A percentile compares a stretch with the other conserved stretches of the same genome.
These are phyloP conservation scores for Drosophila mayaguana DNA, from an alignment of 2,888 invertebrate species.

Conservation along the genomic window DNA sequence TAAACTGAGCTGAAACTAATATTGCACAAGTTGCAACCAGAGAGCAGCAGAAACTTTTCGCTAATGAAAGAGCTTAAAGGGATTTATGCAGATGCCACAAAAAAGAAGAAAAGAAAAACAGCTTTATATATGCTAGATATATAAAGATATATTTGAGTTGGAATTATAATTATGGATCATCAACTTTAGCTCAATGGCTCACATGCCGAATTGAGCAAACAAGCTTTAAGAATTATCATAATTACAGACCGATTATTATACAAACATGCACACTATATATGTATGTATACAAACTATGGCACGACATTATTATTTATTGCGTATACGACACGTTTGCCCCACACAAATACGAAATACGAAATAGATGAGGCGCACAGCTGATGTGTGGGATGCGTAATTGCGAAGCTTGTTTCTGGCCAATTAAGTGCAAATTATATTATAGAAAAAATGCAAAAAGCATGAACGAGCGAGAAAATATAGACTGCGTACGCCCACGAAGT, in stretches of 20 bases:
- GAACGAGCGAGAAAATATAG: neutral
- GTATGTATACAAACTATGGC: neutral
- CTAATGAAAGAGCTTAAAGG: conserved; percentile 7
- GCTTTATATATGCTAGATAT: too few relatives aligned
- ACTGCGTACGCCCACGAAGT: conserved; percentile 38
- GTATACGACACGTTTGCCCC: conserved; percentile 6
- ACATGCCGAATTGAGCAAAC: neutral
- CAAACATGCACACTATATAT: too few relatives aligned
- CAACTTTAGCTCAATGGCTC: neutral
- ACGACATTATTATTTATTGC: neutral
- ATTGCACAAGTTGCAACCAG: conserved; percentile 22
- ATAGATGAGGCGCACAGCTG: conserved; percentile 13
- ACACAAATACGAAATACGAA: neutral
- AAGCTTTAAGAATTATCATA: neutral
- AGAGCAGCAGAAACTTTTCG: conserved; percentile 38
- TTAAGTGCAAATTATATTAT: conserved; percentile 74
- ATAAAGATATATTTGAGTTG: neutral
- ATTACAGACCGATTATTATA: neutral
- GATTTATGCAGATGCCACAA: conserved; percentile 8
- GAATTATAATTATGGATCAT: neutral
- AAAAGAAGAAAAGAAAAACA: neutral
- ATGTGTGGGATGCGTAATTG: conserved; percentile 49
- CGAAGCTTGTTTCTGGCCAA: conserved; percentile 62
- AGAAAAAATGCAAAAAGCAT: conserved; percentile 18
- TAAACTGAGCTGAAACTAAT: conserved; percentile 10